Base-by-base conservation (phyloP, 23 tunicate genomes). In the Aplidium turbinatum region DNA sequence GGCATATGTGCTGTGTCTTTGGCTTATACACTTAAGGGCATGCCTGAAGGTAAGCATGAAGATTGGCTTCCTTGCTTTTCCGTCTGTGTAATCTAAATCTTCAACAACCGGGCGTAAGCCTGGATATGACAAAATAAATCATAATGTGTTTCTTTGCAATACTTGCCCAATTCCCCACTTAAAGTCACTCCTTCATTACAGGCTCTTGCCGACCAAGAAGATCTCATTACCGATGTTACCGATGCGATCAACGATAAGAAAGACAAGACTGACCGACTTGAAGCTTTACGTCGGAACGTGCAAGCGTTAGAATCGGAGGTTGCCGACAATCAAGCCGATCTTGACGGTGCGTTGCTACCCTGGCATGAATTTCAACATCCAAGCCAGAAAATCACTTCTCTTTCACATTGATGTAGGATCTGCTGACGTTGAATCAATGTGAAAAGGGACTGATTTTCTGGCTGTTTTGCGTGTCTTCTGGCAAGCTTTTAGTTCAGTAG, bases 231-330 rank as follows among this genome's bases (percentile, higher is more conserved):
- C 1, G 76, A 61, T 0, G 86, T 86, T n/a, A 80, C 77, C 1
- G 22, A 11, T n/a, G 68, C 66, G 3, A 80, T 87, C 26, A 47
- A 74, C 27, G 68, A 65, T 25, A 87, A 66, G 68, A 87, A 74
- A 55, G 82, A 38, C 3, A 78, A 87, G 50, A 73, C 84, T 13
- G 94, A 87, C 25, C 75, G 86, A 57, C 51, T 87, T 4, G 47
- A 47, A 3, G 66, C 79, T 1, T 51, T 87, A 2, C 68, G 76
- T 21, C 58, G 63, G 35, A 42, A 87, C 27, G 82, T 78, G 9
- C 58, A 80, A 57, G 61, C 63, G 13, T 51, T 87, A 29, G 53
- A 77, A n/a, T 33, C 39, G 11, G 60, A 53, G 7, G 84, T 87
- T 3, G 24, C 7, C 28, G 50, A 30, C 18, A 6, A 38, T 50